phyloP scores from a whole-genome alignment of 2,113 vertebrate genomes.

The Anguilla japonica region DNA sequence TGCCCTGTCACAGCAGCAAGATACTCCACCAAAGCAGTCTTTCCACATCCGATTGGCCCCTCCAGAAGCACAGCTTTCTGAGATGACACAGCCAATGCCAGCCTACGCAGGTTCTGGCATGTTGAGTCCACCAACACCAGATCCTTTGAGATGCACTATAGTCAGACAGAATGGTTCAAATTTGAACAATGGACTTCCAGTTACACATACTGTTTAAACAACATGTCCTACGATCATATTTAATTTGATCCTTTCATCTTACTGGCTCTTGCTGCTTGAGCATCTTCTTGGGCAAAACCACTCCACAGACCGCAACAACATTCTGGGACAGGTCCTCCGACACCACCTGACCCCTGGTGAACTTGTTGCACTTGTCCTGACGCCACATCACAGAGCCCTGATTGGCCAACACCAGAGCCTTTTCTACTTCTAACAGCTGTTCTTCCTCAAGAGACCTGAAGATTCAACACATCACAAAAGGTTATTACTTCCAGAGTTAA shows the following conservation, averaged over 20 bases:
- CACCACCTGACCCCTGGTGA: conserved; percentile 76
- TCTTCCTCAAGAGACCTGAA: conserved; percentile 84
- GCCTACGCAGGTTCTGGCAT: conserved; percentile 82
- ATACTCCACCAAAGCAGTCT: conserved; percentile 88
- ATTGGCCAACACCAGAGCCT: conserved; percentile 85
- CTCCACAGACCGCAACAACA: conserved; percentile 86
- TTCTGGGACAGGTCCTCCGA: conserved; percentile 80
- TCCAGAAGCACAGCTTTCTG: conserved; percentile 89
- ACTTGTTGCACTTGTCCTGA: conserved; percentile 72
- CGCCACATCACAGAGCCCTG: conserved; percentile 75
- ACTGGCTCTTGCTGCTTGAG: conserved; percentile 69
- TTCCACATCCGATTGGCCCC: conserved; percentile 93
- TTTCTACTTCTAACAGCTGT: conserved; percentile 80
- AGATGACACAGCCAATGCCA: conserved; percentile 86
- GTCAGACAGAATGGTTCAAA: not conserved
- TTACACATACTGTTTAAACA: not conserved
- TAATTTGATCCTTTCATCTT: conserved; percentile 8
- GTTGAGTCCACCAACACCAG: conserved; percentile 88
- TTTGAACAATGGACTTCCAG: not conserved
- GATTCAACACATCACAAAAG: not conserved
- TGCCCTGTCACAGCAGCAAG: conserved; percentile 86
- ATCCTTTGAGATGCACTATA: conserved; percentile 48
- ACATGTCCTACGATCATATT: no score
- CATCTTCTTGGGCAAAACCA: conserved; percentile 76
- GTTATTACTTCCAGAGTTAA: not conserved